Evolutionary conservation across 2,888 invertebrate species (phyloP).

Genomic region (Sabellastarte sp.): DNA sequence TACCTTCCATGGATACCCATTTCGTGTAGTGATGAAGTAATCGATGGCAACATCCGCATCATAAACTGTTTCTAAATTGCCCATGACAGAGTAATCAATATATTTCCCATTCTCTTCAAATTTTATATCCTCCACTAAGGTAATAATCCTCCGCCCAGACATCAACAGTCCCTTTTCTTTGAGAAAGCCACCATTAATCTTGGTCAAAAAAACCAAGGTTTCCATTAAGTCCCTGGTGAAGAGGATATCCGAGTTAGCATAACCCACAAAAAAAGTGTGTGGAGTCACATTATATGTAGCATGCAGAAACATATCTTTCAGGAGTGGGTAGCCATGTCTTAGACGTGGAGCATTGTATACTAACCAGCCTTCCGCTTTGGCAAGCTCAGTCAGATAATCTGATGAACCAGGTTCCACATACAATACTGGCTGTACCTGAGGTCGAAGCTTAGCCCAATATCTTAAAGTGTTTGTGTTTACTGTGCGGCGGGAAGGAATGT

Average conservation of each 20-base stretch:
- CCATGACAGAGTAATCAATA: not conserved
- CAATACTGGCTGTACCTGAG: not conserved
- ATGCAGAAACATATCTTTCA: not conserved
- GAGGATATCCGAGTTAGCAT: not conserved
- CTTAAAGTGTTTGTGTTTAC: not conserved
- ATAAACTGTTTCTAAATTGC: not conserved
- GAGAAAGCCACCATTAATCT: not conserved
- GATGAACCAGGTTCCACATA: not conserved
- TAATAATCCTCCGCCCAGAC: not conserved
- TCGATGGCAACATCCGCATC: not conserved
- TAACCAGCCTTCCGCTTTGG: not conserved
- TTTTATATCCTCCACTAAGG: too few relatives aligned
- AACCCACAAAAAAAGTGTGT: not conserved
- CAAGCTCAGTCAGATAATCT: not conserved
- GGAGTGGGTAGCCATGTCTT: not conserved
- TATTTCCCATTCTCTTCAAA: too few relatives aligned
- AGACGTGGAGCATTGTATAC: not conserved
- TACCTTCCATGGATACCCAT: not conserved
- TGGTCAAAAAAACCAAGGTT: not conserved
- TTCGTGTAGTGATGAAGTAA: not conserved
- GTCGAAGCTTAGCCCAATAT: not conserved
- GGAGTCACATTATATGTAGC: not conserved
- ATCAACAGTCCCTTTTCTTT: not conserved
- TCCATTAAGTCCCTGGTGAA: not conserved
- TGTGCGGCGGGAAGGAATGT: not conserved